Base-by-base conservation (phyloP, 2,113 vertebrate species). In the Saguinus imperator region DNA sequence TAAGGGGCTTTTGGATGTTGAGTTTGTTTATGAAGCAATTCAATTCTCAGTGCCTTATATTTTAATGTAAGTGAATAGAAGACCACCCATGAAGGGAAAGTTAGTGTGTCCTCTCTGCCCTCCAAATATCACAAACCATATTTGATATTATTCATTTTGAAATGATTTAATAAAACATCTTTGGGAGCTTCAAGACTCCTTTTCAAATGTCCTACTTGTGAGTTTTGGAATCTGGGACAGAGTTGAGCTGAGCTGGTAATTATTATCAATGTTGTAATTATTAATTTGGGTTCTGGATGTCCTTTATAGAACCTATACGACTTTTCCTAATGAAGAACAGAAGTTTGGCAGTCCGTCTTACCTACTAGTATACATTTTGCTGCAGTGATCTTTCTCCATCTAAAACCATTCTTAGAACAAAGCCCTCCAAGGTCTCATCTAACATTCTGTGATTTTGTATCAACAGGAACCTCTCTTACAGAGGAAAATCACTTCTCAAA, bases 21-120 rank as follows among this genome's bases (percentile, higher is more conserved):
- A 95, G 37, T 73, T 92, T 50, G 25, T 83, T 93, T 89, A 58
- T 87, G 48, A 84, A 93, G 40, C 43, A 92, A 20, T 86, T 83
- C n/a, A 37, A 16, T 3, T 37, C 18, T 95, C 21, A 35, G 4
- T 32, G 32, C 18, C 18, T 58, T 86, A 11, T 45, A 75, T 48
- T 87, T 70, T 72, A 50, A 29, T 66, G 8, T 52, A 40, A 73
- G 8, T 77, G 35, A 95, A 21, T 16, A 84, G 61, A 94, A 75
- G 61, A 50, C 27, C 25, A 81, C 27, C 1, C 16, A 18, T 72
- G 45, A 12, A 58, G 20, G 0, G 37, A 52, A 68, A 89, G n/a
- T 86, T 72, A 88, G 0, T 45, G 27, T 52, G 8, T 50, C 18
- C 18, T 91, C 57, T 68, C 43, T 92, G 57, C 25, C 50, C n/a